A percentile compares a stretch with the other conserved stretches of the same genome.
Evolutionary conservation across 2,797 vertebrate species (phyloP).

Genomic region (Chaunax sp.): DNA sequence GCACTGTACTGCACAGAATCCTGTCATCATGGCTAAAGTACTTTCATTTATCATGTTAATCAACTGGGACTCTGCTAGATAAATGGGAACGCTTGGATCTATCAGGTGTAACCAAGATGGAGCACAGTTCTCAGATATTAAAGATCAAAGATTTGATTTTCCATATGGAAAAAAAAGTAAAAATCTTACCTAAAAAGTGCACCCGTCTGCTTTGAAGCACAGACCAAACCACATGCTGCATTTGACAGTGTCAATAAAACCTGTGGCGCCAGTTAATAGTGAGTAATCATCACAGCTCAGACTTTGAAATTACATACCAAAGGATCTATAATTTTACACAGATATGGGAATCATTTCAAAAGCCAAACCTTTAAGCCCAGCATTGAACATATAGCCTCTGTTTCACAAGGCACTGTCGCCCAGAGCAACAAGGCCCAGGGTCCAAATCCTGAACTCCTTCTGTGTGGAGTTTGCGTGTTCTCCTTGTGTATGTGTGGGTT

Average conservation of each 20-base stretch:
- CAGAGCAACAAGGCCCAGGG: too few relatives aligned
- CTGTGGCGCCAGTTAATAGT: neutral
- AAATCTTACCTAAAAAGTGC: neutral
- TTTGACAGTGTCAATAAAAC: constrained; percentile 3
- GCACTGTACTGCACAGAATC: constrained; percentile 23
- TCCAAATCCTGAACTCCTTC: too few relatives aligned
- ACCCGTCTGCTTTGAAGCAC: constrained; percentile 16
- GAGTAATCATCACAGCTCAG: neutral
- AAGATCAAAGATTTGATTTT: constrained; percentile 42
- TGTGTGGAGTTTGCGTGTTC: too few relatives aligned
- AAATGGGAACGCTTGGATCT: constrained; percentile 37
- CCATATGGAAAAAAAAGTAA: constrained; percentile 6
- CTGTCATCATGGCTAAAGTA: constrained; percentile 7
- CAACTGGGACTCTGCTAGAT: constrained; percentile 34
- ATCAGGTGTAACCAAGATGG: constrained; percentile 26
- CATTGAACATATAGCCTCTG: neutral
- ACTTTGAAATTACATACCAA: neutral
- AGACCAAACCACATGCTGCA: constrained; percentile 5
- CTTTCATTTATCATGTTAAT: constrained; percentile 55
- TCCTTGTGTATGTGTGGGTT: too few relatives aligned
- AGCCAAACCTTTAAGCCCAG: neutral
- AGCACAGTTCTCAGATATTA: constrained; percentile 35
- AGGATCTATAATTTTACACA: neutral
- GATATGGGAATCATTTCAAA: constrained; percentile 1
- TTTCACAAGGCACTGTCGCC: neutral